These are phyloP conservation scores for Myzus persicae DNA, from an alignment of 1,140 invertebrate species.

Conservation along the genomic window DNA sequence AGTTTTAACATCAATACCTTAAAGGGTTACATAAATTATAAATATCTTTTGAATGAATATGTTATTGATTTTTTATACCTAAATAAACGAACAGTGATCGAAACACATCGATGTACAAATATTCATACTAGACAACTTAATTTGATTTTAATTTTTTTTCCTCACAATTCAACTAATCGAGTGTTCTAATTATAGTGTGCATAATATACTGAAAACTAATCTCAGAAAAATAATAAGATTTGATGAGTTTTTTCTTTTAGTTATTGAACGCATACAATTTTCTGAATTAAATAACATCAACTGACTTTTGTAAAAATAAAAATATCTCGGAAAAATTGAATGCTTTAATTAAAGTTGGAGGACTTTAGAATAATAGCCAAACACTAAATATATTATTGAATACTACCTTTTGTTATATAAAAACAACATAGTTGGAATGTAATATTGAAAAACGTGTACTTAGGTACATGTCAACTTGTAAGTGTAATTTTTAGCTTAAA, in stretches of 20 bases:
- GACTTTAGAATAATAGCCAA: background rate
- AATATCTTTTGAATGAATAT: too few relatives aligned
- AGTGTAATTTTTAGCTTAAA: background rate
- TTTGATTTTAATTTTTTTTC: too few relatives aligned
- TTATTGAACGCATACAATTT: background rate
- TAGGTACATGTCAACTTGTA: background rate
- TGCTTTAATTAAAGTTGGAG: background rate
- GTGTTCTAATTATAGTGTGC: background rate
- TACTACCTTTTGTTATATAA: background rate
- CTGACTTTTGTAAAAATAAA: background rate
- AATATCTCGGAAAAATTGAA: background rate
- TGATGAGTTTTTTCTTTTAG: background rate
- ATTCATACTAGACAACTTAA: too few relatives aligned
- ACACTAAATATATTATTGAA: background rate
- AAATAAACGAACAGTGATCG: too few relatives aligned
- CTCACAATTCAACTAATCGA: background rate
- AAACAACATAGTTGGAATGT: background rate
- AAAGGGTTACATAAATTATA: too few relatives aligned
- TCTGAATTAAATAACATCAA: background rate
- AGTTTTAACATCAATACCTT: too few relatives aligned
- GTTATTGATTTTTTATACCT: too few relatives aligned
- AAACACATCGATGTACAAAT: too few relatives aligned
- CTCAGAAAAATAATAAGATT: background rate
- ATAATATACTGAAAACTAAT: background rate
- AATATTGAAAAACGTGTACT: background rate